Conservation (phyloP, 2,113 vertebrate species). For the Suricata suricatta region DNA sequence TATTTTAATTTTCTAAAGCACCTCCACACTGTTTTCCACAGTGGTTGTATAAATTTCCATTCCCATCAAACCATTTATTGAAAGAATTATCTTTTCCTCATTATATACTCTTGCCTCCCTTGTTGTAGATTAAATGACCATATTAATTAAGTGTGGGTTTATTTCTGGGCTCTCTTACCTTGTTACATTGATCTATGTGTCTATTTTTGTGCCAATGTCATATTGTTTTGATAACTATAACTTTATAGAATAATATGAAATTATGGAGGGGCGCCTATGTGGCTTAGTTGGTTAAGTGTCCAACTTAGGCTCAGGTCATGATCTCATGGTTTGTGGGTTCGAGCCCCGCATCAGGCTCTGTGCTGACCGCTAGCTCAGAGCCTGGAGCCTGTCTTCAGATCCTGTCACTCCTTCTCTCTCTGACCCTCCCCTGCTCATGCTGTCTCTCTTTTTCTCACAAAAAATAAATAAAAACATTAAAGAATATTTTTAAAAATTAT, state of each 20-base stretch:
- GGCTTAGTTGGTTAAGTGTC: no score
- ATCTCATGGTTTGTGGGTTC: no score
- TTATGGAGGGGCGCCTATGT: not conserved
- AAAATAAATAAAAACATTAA: no score
- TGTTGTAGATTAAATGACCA: not conserved
- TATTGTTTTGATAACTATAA: not conserved
- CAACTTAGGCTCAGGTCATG: no score
- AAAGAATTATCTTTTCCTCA: not conserved
- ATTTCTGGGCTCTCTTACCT: not conserved
- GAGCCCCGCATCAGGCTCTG: no score
- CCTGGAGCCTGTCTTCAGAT: no score
- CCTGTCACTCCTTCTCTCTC: no score
- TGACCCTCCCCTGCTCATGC: no score
- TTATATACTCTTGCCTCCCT: not conserved
- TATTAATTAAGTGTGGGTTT: not conserved
- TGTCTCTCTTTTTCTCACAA: no score
- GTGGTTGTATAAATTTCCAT: not conserved
- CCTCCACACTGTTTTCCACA: not conserved
- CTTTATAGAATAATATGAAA: not conserved
- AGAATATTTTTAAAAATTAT: not conserved
- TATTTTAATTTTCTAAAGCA: not conserved
- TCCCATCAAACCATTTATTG: not conserved
- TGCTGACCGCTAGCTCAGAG: no score
- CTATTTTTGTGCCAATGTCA: not conserved
- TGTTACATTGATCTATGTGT: not conserved